Evolutionary conservation across 2,888 invertebrate genomes (phyloP), one percentile per base, ranked within the genome.

Genomic region (Allophyes oxyacanthae): DNA sequence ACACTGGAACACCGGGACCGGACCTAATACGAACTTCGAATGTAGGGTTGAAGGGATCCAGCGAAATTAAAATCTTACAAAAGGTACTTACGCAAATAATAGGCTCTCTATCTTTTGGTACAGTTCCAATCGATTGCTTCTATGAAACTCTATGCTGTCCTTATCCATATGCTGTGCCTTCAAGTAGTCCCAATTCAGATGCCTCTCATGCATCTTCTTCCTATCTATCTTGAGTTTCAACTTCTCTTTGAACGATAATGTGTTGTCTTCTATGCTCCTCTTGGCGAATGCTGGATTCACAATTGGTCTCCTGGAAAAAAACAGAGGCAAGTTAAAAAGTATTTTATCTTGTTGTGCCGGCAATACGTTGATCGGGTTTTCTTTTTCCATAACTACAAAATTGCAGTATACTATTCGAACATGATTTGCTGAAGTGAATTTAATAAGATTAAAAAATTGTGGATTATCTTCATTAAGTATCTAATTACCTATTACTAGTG

Each of bases 71-170:
- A n/a, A n/a, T n/a, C n/a, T n/a, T n/a, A n/a, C n/a, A n/a, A n/a
- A n/a, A n/a, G n/a, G n/a, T 40, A 95, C 95, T 95, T 90, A 96
- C 96, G 95, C 94, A 65, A 91, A 92, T 48, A 96, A 87, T 68
- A 96, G 90, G 64, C 88, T 92, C 79, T 96, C 96, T 52, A 96
- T 83, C 85, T 96, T 96, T 53, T 87, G 89, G 78, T 95, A 96
- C n/a, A 96, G 84, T 48, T 95, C 95, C 42, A 96, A 86, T 76
- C 96, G 89, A 64, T 95, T 96, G 43, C 92, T 91, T 75, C 96
- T 94, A 79, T 96, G 96, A 68, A 95, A 94, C 60, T 95, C 94
- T 33, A 93, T 77, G 38, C 84, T 87, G 33, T 79, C 77, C 8
- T 74, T 70, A 25, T 89, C 85, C 75, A 90, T 69, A 44, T 88